Evolutionary conservation across 2,113 vertebrate genomes (phyloP), one percentile per base, ranked within the genome.

Genomic region (Aleadryas rufinucha): DNA sequence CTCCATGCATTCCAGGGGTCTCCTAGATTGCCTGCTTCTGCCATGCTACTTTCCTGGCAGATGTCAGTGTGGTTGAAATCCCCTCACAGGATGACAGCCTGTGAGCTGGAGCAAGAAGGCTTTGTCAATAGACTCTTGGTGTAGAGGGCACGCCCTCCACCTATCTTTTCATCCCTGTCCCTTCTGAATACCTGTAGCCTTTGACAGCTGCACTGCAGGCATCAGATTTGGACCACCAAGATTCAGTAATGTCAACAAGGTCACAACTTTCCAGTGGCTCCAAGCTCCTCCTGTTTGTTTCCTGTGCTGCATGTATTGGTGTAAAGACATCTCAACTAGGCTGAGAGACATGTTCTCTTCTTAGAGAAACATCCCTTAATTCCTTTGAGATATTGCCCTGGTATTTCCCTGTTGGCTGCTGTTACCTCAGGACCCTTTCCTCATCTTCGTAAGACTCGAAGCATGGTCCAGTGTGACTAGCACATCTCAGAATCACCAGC

Each of bases 391-490:
- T 50, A 31, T 23, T 64, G 64, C 9, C 17, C 26, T 64, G 14
- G 6, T 42, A 30, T 49, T 64, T 72, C 26, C 10, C 12, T 72
- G 10, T 37, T 65, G 37, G 22, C 16, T 72, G 57, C 12, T 57
- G 18, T 50, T 81, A 28, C 12, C 31, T 11, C 18, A 23, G 22
- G 15, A 42, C 3, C 2, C 21, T 15, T 31, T 56, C 5, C 5
- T 31, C 21, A 33, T 28, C 18, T 37, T 37, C 5, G 1, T 64
- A 35, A 49, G 26, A 42, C 20, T 27, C 33, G 11, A 47, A 50
- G 10, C 0, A 0, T 33, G 6, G 18, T 50, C 31, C 15, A 28
- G 6, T 9, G 31, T 57, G 50, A 41, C 35, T 8, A 42, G 50
- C 26, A 57, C 26, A 56, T 42, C 31, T 57, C 21, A 56, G 8